These are phyloP conservation scores for Trichogramma dendrolimi DNA, from an alignment of 2,888 invertebrate species.

Conservation along the genomic window DNA sequence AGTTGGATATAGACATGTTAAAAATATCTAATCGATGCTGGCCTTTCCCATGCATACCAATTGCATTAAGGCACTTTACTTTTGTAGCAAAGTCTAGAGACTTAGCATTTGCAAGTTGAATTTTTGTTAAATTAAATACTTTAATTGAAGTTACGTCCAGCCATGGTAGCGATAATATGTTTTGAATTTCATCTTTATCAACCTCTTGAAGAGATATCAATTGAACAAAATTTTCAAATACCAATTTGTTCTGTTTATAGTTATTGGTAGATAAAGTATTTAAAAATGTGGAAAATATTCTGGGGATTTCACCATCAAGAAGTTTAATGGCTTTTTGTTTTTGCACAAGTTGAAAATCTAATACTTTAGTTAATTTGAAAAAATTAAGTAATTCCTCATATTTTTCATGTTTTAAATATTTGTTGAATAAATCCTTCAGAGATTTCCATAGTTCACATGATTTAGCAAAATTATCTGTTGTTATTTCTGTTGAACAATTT, in stretches of 20 bases:
- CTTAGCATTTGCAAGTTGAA: conserved; percentile 35
- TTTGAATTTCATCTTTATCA: conserved; percentile 36
- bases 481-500: conserved; percentile 11
- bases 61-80: conserved; percentile 38
- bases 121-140: conserved; percentile 31
- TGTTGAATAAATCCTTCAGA: conserved; percentile 33
- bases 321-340: conserved; percentile 31
- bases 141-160: conserved; percentile 22
- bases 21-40: conserved; percentile 38
- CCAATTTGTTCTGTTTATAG: conserved; percentile 28
- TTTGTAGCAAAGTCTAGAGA: conserved; percentile 38
- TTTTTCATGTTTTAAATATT: conserved; percentile 27
- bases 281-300: conserved; percentile 29
- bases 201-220: conserved; percentile 40
- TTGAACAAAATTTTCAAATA: conserved; percentile 40
- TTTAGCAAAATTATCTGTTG: conserved; percentile 25
- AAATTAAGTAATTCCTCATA: conserved; percentile 33
- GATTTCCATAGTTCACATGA: conserved; percentile 39
- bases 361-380: conserved; percentile 33
- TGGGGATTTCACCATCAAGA: conserved; percentile 32
- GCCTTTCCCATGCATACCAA: conserved; percentile 39
- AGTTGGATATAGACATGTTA: conserved; percentile 34
- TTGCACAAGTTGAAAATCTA: conserved; percentile 35
- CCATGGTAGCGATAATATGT: conserved; percentile 41
- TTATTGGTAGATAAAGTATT: conserved; percentile 30